Evolutionary conservation across 2,888 invertebrate species (phyloP).

Genomic region (Drosophila formosana): DNA sequence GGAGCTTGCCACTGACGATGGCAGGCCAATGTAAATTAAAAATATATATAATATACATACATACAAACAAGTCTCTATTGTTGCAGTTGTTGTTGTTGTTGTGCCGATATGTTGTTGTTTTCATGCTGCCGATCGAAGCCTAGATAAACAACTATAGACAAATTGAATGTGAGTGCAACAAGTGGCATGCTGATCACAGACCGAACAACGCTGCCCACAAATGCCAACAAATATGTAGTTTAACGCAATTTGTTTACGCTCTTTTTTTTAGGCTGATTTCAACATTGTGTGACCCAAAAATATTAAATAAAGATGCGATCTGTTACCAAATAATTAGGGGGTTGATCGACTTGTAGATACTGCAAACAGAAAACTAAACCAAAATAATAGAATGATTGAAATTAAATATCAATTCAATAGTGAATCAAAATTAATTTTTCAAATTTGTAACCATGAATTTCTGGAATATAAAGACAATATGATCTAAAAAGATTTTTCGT

Average conservation of each 20-base stretch:
- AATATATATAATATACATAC: slow-evolving; percentile 1
- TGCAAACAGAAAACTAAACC: background rate
- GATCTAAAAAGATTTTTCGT: no score
- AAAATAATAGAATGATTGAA: no score
- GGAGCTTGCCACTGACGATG: slow-evolving; percentile 41
- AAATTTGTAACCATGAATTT: no score
- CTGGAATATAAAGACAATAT: no score
- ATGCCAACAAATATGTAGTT: slow-evolving; percentile 12
- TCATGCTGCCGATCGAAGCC: slow-evolving; percentile 26
- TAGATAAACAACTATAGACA: slow-evolving; percentile 38
- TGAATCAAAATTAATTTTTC: background rate
- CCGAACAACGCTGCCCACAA: slow-evolving; percentile 6
- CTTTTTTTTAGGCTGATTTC: slow-evolving; percentile 4
- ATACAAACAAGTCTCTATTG: background rate
- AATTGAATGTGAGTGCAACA: slow-evolving; percentile 44
- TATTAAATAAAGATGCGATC: background rate
- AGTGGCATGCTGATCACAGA: slow-evolving; percentile 44
- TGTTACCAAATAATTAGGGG: background rate
- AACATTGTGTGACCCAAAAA: slow-evolving; percentile 19
- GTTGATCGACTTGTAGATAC: background rate
- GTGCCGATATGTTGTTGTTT: slow-evolving; percentile 7
- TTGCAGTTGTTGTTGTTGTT: no score
- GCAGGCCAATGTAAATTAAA: slow-evolving; percentile 38
- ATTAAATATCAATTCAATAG: no score
- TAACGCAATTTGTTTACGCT: slow-evolving; percentile 10